Percentiles rank a stretch among this genome's conserved stretches.
Conservation (phyloP, 2,113 vertebrate species). For the Arenaria interpres region DNA sequence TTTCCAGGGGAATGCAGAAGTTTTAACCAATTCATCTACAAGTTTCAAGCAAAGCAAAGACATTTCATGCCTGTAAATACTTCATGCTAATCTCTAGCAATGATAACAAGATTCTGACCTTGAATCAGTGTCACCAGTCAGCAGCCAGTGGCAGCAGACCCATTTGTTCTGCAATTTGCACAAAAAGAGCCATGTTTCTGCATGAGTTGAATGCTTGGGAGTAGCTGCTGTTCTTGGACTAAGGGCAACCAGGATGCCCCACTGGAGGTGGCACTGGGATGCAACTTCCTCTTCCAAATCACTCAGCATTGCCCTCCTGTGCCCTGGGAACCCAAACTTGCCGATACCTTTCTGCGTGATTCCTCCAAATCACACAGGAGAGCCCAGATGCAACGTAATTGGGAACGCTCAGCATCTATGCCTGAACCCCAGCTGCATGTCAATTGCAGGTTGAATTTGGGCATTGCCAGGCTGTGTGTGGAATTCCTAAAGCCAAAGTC, state of each 20-base stretch:
- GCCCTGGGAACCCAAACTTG: background rate
- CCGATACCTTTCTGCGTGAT: background rate
- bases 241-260: background rate
- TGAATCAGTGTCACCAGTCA: background rate
- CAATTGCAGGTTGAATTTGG: background rate
- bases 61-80: background rate
- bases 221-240: background rate
- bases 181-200: background rate
- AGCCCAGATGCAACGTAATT: background rate
- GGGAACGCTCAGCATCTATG: background rate
- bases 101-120: background rate
- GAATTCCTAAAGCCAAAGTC: background rate
- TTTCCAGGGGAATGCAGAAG: background rate
- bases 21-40: background rate
- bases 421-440: background rate
- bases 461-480: background rate
- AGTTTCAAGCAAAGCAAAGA: background rate
- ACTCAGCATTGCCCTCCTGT: background rate
- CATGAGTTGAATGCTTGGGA: background rate
- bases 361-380: background rate
- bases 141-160: background rate
- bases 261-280: background rate
- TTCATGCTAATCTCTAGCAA: fast-evolving
- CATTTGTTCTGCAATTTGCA: background rate
- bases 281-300: background rate